Evolutionary conservation across 2,888 invertebrate genomes (phyloP), one percentile per base, ranked within the genome.

Genomic region (Lacanobia oleracea): DNA sequence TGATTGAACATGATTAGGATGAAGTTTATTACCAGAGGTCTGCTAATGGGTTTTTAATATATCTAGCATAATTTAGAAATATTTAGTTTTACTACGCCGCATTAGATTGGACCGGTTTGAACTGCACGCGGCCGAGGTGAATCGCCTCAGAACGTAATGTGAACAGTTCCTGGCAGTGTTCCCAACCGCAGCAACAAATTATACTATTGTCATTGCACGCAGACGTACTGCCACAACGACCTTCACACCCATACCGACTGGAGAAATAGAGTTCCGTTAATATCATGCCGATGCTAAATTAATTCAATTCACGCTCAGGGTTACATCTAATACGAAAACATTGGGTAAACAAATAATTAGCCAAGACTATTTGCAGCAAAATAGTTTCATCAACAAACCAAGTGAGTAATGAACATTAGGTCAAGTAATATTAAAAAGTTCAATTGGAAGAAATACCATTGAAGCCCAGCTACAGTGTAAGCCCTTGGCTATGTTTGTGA

Each of bases 111-210:
- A 83, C 77, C 81, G 79, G 85, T 84, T 86, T 71, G 68, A 76
- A 82, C 83, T 86, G 85, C 82, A 84, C 74, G 70, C 73, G 61
- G 72, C 69, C 78, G 86, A 88, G 88, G 88, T 88, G 89, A 89
- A 88, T 87, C 84, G 87, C 88, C 87, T 88, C 86, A 84, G 80
- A 86, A 81, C 84, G 80, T 87, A 88, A 88, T 86, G 86, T 85
- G 86, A 87, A 88, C 87, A 87, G 87, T 88, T 88, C 83, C 88
- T 92, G 92, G 92, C 92, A 91, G 76, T 80, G 79, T 88, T 91
- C 91, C 92, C 90, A 90, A 86, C 86, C 82, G 72, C 84, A 82
- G 78, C 75, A 82, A 86, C 87, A 87, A 88, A 89, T 86, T 85
- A 86, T 84, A 83, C 84, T 87, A 89, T 88, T 89, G 88, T 88